These are phyloP conservation scores for Chloropsis cyanopogon DNA, from an alignment of 2,113 vertebrate genomes.

Conservation along the genomic window DNA sequence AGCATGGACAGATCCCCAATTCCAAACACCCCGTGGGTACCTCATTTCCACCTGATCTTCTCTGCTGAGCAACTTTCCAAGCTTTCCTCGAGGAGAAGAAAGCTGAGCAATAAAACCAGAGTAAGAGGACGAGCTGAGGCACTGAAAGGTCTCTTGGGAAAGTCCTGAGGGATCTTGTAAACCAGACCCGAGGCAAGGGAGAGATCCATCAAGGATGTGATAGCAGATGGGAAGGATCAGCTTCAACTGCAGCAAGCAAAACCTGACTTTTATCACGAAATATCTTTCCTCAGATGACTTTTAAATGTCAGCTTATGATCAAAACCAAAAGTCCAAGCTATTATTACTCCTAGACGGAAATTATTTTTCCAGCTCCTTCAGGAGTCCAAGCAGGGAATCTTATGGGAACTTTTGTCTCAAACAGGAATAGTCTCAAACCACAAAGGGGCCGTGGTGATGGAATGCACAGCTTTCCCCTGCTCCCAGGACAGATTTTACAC, in stretches of 20 bases:
- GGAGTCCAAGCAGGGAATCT: background rate
- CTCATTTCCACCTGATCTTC: background rate
- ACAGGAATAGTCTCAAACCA: background rate
- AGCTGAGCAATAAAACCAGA: background rate
- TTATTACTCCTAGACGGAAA: slow-evolving; percentile 45
- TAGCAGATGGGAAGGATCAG: slow-evolving; percentile 11
- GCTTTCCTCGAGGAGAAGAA: background rate
- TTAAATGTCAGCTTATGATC: slow-evolving; percentile 29
- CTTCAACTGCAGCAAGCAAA: background rate
- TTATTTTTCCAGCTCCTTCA: slow-evolving; percentile 42
- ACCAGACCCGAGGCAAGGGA: background rate
- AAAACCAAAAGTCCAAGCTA: slow-evolving; percentile 30
- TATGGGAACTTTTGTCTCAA: background rate
- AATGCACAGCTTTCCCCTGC: background rate
- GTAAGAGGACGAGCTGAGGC: background rate
- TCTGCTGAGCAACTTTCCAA: background rate
- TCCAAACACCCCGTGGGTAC: background rate
- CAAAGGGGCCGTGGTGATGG: background rate
- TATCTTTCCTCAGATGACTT: slow-evolving; percentile 46
- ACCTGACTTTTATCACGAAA: slow-evolving; percentile 8
- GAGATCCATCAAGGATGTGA: background rate
- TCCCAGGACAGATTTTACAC: background rate
- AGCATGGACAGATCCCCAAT: background rate
- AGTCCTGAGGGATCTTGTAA: background rate
- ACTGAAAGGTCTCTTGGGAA: background rate